Base-by-base conservation (phyloP, 2,797 vertebrate species). In the Pipistrellus nathusii region DNA sequence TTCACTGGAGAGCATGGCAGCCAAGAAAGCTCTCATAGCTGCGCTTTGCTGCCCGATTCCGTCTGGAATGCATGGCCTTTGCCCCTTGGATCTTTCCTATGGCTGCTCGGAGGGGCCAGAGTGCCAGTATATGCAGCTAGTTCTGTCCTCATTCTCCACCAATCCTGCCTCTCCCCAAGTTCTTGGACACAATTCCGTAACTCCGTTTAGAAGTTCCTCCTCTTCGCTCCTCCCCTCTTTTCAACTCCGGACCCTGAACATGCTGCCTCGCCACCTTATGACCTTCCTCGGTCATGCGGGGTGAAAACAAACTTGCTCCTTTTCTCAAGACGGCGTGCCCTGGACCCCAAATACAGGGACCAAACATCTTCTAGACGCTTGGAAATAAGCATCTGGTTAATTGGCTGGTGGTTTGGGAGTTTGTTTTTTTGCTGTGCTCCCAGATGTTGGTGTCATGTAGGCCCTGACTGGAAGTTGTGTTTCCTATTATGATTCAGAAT, bases 71-170 rank as follows among this genome's bases (percentile, higher is more conserved):
- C 38, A 17, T 4, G 23, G 87, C 7, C 85, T 94, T 35, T 71
- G 12, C 77, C 78, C 87, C 95, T 96, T 96, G 96, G 91, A 95
- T 96, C 96, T 96, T 91, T 57, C 94, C 72, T 82, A 44, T 17
- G 59, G 91, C 64, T 95, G 91, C 77, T 73, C 18, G 0, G 64
- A 85, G 55, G 51, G n/a, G 48, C 72, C 80, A 66, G 62, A 32
- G 89, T 80, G 55, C 82, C 69, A 69, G 73, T 46, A 55, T 48
- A 83, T 91, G 66, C 10, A 88, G 69, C 57, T 89, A 64, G 32
- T n/a, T 92, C 72, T 35, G 30, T 82, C 83, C 32, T 89, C 32
- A 25, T 51, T 83, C 85, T 73, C 68, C 53, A 82, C 57, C 2
- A 4, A 59, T 30, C 32, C 32, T 2, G 17, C 73, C 76, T 91